Base-by-base conservation (phyloP, 2,113 vertebrate genomes). In the Dipodomys ordii region DNA sequence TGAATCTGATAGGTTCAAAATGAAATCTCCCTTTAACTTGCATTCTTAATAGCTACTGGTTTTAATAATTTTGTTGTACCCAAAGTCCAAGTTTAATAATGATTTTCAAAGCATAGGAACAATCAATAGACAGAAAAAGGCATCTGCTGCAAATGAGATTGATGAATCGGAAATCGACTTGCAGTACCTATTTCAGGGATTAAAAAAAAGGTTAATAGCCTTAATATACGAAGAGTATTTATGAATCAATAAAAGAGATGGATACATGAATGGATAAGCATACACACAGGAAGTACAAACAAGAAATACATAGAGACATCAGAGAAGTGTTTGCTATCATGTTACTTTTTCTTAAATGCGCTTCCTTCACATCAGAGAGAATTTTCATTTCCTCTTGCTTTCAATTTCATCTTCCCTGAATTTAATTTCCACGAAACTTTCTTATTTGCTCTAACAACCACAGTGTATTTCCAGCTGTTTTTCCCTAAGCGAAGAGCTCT, bases 371-470 rank as follows among this genome's bases (percentile, higher is more conserved):
- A 92, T 68, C 69, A 73, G 77, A 83, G 67, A 92, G 88, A 93
- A 85, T 86, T 94, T 89, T 96, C 88, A 79, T 94, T 96, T 96
- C 87, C 82, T 91, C 67, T 62, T 93, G 91, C 81, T 95, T 96
- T 91, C 83, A 49, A 90, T 91, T 94, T 95, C 77, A 95, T 92
- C 81, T 83, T 88, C 39, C 62, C 74, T 90, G 96, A 95, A 95
- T 94, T 96, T 96, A 95, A 95, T 93, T 97, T 92, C 83, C 46
- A 77, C 91, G 94, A 92, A 91, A 95, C 79, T 91, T 92, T 92
- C 89, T 94, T 90, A 96, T 93, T 96, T 96, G 79, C 94, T 94
- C 62, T 76, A 85, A 90, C 94, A 94, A 71, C 84, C 53, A 27
- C n/a, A 19, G 53, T 83, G 64, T 53, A 76, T 95, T 95, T 94